phyloP scores from a whole-genome alignment of 2,797 vertebrate species.

The Myotis pilosus region DNA sequence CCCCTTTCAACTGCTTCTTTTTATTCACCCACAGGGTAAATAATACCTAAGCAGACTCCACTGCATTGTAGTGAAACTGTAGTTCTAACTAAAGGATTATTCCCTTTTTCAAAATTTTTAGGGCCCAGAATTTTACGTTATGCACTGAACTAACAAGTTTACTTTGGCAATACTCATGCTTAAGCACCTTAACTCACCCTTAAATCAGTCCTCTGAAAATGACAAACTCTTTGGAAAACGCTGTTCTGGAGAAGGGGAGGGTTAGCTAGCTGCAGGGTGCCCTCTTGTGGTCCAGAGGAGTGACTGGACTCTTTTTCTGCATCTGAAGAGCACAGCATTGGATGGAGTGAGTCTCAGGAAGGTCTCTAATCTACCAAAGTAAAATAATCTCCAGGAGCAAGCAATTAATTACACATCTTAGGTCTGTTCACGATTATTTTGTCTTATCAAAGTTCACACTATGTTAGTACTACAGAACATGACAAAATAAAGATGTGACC shows the following conservation, averaged over 20 bases:
- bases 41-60: slow-evolving; percentile 5
- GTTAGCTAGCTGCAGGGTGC: slow-evolving; percentile 78
- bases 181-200: slow-evolving; percentile 81
- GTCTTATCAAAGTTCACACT: slow-evolving; percentile 57
- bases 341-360: slow-evolving; percentile 74
- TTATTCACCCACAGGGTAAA: background rate
- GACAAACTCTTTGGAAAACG: slow-evolving; percentile 79
- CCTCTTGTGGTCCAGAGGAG: slow-evolving; percentile 79
- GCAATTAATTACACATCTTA: slow-evolving; percentile 70
- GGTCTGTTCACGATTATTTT: slow-evolving; percentile 57
- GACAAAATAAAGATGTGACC: slow-evolving; percentile 62
- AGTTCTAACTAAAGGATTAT: slow-evolving; percentile 28
- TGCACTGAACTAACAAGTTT: slow-evolving; percentile 72
- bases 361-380: slow-evolving; percentile 75
- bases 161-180: slow-evolving; percentile 77
- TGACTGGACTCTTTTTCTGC: slow-evolving; percentile 77
- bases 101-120: slow-evolving; percentile 49
- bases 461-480: slow-evolving; percentile 55
- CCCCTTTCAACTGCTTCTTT: slow-evolving; percentile 32
- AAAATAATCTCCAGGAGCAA: slow-evolving; percentile 80
- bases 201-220: slow-evolving; percentile 81
- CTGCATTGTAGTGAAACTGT: background rate
- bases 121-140: slow-evolving; percentile 67
- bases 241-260: slow-evolving; percentile 75
- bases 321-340: slow-evolving; percentile 80